Percentiles rank a stretch among this genome's conserved stretches.
Evolutionary conservation across 2,888 invertebrate genomes (phyloP).

Genomic region (Litoditis marina): DNA sequence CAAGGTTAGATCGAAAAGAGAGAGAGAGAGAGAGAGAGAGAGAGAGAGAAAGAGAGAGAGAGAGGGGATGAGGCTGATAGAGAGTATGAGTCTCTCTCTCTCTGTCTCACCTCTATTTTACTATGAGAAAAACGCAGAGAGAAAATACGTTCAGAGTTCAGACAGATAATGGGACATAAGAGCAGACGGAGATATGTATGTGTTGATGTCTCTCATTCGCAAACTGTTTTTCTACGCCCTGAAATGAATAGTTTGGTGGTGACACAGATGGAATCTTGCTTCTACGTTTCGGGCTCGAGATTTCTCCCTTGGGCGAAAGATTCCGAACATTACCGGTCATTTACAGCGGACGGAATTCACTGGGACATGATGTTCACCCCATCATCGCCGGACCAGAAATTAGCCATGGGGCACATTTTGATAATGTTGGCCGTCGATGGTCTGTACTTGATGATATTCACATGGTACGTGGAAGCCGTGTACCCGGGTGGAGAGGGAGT

Average conservation of each 20-base stretch:
- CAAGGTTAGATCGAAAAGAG: slow-evolving; percentile 21
- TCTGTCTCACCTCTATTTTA: too few species aligned
- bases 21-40: not conserved
- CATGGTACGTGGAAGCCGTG: slow-evolving; percentile 81
- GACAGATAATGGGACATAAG: too few species aligned
- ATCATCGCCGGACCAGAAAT: slow-evolving; percentile 36
- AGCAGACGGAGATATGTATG: too few species aligned
- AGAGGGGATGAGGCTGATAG: not conserved
- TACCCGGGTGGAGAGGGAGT: slow-evolving; percentile 78
- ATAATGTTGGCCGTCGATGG: slow-evolving; percentile 44
- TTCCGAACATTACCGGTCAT: not conserved
- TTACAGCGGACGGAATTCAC: slow-evolving; percentile 37
- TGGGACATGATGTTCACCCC: slow-evolving; percentile 33
- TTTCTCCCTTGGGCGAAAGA: too few species aligned
- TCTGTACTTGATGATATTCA: slow-evolving; percentile 73
- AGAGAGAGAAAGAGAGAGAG: not conserved
- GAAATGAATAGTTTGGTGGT: too few species aligned
- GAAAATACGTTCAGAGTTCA: too few species aligned
- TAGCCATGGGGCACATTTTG: slow-evolving; percentile 37
- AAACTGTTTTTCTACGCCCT: too few species aligned
- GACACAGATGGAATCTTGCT: too few species aligned
- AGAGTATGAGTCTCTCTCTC: too few species aligned
- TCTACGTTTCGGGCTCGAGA: too few species aligned
- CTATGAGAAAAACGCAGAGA: too few species aligned
- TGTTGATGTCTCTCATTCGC: too few species aligned